These are phyloP conservation scores for Sesamia inferens DNA, from an alignment of 2,888 invertebrate genomes.

Conservation along the genomic window DNA sequence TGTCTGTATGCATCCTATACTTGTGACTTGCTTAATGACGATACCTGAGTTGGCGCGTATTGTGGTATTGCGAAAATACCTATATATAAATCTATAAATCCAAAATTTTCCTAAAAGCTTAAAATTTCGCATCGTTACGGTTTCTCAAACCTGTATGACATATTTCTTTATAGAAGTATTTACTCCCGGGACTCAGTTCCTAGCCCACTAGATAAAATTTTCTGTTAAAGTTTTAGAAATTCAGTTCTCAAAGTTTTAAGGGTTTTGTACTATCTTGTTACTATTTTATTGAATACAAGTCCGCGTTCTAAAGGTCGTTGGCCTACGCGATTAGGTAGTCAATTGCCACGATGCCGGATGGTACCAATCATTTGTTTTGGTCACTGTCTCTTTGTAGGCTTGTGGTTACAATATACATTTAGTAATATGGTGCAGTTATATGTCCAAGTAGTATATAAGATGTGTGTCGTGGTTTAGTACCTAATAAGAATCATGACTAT, in stretches of 20 bases:
- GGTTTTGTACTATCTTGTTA: background rate
- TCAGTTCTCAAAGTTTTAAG: background rate
- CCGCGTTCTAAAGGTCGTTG: slow-evolving; percentile 30
- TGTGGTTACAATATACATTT: background rate
- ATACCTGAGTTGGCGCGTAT: too few species aligned
- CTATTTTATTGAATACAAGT: slow-evolving; percentile 15
- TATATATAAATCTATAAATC: background rate
- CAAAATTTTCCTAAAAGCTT: background rate
- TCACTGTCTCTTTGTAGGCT: slow-evolving; percentile 1
- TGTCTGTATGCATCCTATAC: too few species aligned
- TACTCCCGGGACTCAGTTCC: background rate
- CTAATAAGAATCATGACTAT: background rate
- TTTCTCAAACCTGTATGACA: background rate
- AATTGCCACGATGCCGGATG: slow-evolving; percentile 53
- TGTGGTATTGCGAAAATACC: background rate
- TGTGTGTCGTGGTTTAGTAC: background rate
- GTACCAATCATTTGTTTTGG: slow-evolving; percentile 47
- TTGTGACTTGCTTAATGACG: too few species aligned
- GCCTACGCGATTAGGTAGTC: slow-evolving; percentile 25
- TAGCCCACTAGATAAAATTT: background rate
- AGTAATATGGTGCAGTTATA: background rate
- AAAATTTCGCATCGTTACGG: background rate
- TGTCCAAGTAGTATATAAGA: background rate
- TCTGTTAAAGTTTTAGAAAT: background rate
- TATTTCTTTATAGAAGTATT: background rate